Evolutionary conservation across 2,113 vertebrate genomes (phyloP).

Genomic region (Aplodontia rufa): DNA sequence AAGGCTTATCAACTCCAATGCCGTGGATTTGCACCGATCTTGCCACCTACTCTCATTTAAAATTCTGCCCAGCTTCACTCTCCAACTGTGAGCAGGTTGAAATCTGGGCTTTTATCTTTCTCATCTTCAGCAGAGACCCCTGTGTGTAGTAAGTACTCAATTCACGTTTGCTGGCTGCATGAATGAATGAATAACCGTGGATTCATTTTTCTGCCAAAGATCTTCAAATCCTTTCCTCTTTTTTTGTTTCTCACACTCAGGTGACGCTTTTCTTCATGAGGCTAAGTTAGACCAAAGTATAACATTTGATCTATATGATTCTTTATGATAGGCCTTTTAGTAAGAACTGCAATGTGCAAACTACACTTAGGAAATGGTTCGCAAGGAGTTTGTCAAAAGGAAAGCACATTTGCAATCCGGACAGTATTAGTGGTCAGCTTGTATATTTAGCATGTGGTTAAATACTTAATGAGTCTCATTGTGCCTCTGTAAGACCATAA

Average conservation of each 20-base stretch:
- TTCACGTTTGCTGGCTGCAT: neutral
- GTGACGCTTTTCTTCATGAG: neutral
- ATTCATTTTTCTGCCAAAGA: neutral
- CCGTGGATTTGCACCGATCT: neutral
- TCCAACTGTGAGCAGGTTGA: neutral
- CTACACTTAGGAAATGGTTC: neutral
- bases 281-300: neutral
- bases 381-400: neutral
- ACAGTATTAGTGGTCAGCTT: neutral
- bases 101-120: neutral
- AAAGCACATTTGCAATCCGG: constrained; percentile 34
- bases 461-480: neutral
- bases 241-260: constrained; percentile 40
- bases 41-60: neutral
- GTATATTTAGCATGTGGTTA: constrained; percentile 6
- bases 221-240: neutral
- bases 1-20: neutral
- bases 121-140: neutral
- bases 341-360: neutral
- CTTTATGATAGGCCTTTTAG: neutral
- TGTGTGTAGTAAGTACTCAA: neutral
- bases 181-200: neutral
- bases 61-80: neutral
- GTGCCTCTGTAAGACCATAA: constrained; percentile 25
- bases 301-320: neutral